Evolutionary conservation across 1,140 invertebrate species (phyloP).

Genomic region (Diabrotica virgifera): DNA sequence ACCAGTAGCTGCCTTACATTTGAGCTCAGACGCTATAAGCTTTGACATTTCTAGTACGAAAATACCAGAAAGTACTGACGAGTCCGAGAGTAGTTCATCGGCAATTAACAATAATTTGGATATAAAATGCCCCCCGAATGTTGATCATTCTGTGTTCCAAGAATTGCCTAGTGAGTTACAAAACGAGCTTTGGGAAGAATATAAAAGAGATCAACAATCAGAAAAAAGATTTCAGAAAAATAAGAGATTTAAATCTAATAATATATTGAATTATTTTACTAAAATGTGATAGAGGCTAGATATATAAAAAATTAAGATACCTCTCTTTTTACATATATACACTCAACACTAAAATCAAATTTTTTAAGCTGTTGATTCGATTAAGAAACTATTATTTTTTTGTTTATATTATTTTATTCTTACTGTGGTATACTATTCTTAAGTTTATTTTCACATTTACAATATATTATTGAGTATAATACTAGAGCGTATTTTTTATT

Average conservation of each 20-base stretch:
- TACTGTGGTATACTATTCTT: too few species aligned
- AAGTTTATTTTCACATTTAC: too few species aligned
- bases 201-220: conserved; percentile 46
- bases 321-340: too few species aligned
- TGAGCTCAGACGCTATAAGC: conserved; percentile 53
- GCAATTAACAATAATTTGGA: conserved; percentile 43
- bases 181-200: conserved; percentile 60
- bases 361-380: too few species aligned
- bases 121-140: conserved; percentile 54
- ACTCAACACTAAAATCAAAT: too few species aligned
- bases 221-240: conserved; percentile 26
- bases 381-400: too few species aligned
- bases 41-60: conserved; percentile 53
- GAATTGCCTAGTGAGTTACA: conserved; percentile 60
- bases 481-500: too few species aligned
- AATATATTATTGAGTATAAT: too few species aligned
- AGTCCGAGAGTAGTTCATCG: conserved; percentile 39
- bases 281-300: conserved; percentile 33
- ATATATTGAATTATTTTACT: conserved; percentile 61
- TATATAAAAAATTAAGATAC: too few species aligned
- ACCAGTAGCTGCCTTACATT: conserved; percentile 54
- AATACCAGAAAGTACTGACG: conserved; percentile 57
- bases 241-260: conserved; percentile 55
- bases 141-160: conserved; percentile 60
- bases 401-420: too few species aligned